Evolutionary conservation across 1,140 invertebrate species (phyloP).

Genomic region (Sarcophaga bullata): DNA sequence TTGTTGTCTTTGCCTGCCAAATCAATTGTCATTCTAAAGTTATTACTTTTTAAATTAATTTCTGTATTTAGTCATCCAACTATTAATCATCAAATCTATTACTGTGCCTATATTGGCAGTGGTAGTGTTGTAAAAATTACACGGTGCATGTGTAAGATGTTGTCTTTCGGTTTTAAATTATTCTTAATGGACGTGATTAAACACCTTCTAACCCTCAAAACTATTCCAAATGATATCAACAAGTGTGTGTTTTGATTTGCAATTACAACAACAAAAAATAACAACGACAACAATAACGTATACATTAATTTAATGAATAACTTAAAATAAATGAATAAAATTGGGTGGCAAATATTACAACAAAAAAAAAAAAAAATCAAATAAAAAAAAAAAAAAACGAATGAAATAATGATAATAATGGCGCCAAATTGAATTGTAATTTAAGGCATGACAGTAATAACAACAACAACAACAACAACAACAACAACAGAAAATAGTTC

Average conservation of each 20-base stretch:
- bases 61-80: no score
- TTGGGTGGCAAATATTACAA: background rate
- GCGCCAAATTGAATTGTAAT: background rate
- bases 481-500: background rate
- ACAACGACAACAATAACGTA: background rate
- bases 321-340: background rate
- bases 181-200: background rate
- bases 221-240: background rate
- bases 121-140: no score
- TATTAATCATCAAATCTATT: no score
- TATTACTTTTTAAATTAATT: no score
- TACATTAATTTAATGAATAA: background rate
- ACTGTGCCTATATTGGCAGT: no score
- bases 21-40: no score
- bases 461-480: background rate
- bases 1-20: no score
- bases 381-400: background rate
- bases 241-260: background rate
- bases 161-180: background rate
- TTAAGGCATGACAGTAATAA: background rate
- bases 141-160: no score
- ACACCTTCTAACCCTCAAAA: slow-evolving; percentile 7
- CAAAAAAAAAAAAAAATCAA: background rate
- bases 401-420: background rate
- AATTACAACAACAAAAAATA: background rate